Base-by-base conservation (phyloP, 2,113 vertebrate genomes). In the Callipepla californica region DNA sequence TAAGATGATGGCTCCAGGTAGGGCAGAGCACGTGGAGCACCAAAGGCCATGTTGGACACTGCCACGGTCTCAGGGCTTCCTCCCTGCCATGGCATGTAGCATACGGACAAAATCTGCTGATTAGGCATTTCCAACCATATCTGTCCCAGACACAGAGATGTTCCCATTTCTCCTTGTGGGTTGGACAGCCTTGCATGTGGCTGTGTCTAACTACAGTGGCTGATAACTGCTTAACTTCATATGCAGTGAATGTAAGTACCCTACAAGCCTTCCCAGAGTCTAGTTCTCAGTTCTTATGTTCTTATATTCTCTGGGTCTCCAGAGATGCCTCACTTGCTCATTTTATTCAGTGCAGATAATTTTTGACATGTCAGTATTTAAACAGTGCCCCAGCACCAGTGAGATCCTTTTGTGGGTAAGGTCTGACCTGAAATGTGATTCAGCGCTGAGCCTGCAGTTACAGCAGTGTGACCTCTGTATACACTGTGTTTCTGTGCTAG, bases 51-150 rank as follows among this genome's bases (percentile, higher is more conserved):
- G 0, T 18, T 72, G 85, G 76, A 63, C 61, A 18, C 79, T 85
- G 55, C 7, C 36, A 16, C 40, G 36, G 21, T 74, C 55, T 65
- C 72, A 30, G 55, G 40, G 45, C 42, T 77, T 63, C 59, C 45
- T 36, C 0, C 1, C 34, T 48, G 65, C 55, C 4, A 7, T 42
- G 45, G 19, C 36, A 2, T 0, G 0, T 19, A 67, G 59, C 44
- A 6, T 23, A 6, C 2, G 4, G 48, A 36, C 65, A 40, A 65
- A 68, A 59, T 20, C 63, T 89, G 22, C 80, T 89, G 83, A 1
- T 6, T n/a, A 30, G n/a, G 36, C 34, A 30, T 44, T 38, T 80
- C 73, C 30, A 13, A 6, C 36, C 28, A 1, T 9, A 32, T 61
- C 50, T 38, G 32, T 94, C 16, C 53, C 1, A 0, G 28, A 3